Conservation (phyloP, 1,140 invertebrate species). For the Drosophila guanche region DNA sequence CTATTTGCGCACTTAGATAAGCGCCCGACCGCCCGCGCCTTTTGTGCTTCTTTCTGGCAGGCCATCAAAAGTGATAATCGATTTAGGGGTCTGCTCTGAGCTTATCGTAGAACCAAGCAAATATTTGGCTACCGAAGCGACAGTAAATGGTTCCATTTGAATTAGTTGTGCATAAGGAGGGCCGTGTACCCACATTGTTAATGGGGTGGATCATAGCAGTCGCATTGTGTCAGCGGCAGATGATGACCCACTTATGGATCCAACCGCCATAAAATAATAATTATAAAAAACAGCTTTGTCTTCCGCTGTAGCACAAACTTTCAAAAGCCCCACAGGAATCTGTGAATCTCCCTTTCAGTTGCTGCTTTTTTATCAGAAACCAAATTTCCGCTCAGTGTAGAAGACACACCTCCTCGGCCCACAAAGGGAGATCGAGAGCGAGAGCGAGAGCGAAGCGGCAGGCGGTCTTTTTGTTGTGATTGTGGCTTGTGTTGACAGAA, state of each 20-base stretch:
- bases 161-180: too few relatives aligned
- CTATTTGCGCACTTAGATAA: conserved; percentile 73
- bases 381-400: conserved; percentile 74
- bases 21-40: conserved; percentile 3
- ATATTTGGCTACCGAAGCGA: background rate
- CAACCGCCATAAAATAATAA: conserved; percentile 2
- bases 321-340: conserved; percentile 61
- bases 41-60: conserved; percentile 37
- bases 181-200: background rate
- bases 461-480: conserved; percentile 56
- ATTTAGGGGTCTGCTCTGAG: conserved; percentile 11
- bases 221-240: conserved; percentile 52
- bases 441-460: conserved; percentile 45
- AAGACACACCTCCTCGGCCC: conserved; percentile 6
- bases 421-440: too few relatives aligned
- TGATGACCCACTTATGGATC: conserved; percentile 61
- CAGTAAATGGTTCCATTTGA: too few relatives aligned
- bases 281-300: background rate
- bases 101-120: conserved; percentile 6
- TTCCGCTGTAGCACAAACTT: conserved; percentile 8
- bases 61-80: conserved; percentile 66
- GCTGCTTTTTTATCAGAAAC: conserved; percentile 47
- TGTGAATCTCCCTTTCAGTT: conserved; percentile 23
- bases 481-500: conserved; percentile 59
- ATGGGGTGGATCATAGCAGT: conserved; percentile 13